These are phyloP conservation scores for Rissa tridactyla DNA, from an alignment of 2,113 vertebrate genomes.

Conservation along the genomic window DNA sequence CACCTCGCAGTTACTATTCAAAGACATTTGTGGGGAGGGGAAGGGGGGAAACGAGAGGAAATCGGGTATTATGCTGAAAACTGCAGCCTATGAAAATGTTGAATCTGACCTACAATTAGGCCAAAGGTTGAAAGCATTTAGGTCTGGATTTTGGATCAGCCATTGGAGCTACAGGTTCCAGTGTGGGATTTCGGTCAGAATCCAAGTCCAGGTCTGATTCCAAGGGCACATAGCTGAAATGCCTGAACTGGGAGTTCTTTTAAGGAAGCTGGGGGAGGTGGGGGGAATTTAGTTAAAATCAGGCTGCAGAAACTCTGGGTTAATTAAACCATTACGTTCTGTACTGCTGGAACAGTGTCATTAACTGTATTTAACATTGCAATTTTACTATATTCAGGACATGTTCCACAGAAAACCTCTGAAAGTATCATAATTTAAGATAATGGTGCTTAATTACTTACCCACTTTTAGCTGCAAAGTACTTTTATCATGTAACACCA, in stretches of 20 bases:
- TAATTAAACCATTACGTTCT: constrained; percentile 12
- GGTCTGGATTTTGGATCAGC: background rate
- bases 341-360: constrained; percentile 17
- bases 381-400: background rate
- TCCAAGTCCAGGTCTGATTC: background rate
- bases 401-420: background rate
- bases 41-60: background rate
- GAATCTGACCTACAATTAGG: background rate
- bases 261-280: background rate
- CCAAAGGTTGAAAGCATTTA: background rate
- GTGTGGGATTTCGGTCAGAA: background rate
- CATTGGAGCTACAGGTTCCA: background rate
- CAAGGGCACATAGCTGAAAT: background rate
- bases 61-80: background rate
- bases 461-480: background rate
- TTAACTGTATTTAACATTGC: constrained; percentile 31
- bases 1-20: background rate
- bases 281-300: background rate
- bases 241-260: background rate
- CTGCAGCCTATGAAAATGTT: background rate
- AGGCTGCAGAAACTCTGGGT: background rate
- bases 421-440: background rate
- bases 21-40: background rate
- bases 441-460: constrained; percentile 55
- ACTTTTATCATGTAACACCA: background rate